Evolutionary conservation across 2,113 vertebrate genomes (phyloP).

Genomic region (Dipodomys ordii): DNA sequence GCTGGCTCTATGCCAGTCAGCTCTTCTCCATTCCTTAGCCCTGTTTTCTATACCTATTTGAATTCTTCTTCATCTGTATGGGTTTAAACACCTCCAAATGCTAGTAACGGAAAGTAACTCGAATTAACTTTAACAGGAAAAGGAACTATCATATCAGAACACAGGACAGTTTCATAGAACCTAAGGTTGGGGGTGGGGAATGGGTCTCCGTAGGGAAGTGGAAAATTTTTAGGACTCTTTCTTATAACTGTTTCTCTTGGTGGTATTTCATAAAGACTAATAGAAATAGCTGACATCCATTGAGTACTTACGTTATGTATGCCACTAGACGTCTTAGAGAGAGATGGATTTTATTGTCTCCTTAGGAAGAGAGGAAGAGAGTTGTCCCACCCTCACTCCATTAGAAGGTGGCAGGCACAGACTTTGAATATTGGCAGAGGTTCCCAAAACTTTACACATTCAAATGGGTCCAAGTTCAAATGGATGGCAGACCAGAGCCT

Average conservation of each 20-base stretch:
- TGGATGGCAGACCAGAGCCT: background rate
- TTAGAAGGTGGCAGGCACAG: background rate
- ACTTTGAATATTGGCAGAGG: background rate
- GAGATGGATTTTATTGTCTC: background rate
- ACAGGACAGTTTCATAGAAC: constrained; percentile 31
- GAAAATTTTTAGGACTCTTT: constrained; percentile 30
- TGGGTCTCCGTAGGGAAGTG: background rate
- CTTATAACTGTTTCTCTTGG: background rate
- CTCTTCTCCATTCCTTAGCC: background rate
- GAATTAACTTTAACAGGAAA: background rate
- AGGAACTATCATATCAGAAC: constrained; percentile 6
- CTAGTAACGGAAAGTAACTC: constrained; percentile 5
- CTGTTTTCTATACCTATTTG: background rate
- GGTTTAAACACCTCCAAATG: background rate
- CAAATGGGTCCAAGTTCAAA: background rate
- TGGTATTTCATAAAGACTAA: background rate
- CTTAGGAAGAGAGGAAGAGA: background rate
- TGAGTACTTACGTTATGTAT: background rate
- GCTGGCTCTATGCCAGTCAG: fast-evolving
- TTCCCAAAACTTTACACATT: background rate
- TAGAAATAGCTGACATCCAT: background rate
- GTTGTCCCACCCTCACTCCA: no score
- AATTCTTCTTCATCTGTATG: background rate
- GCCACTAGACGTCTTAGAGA: background rate
- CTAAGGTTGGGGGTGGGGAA: background rate